Percentiles rank a stretch among this genome's conserved stretches.
phyloP scores from a whole-genome alignment of 2,113 vertebrate species.

The Tragelaphus imberbis region DNA sequence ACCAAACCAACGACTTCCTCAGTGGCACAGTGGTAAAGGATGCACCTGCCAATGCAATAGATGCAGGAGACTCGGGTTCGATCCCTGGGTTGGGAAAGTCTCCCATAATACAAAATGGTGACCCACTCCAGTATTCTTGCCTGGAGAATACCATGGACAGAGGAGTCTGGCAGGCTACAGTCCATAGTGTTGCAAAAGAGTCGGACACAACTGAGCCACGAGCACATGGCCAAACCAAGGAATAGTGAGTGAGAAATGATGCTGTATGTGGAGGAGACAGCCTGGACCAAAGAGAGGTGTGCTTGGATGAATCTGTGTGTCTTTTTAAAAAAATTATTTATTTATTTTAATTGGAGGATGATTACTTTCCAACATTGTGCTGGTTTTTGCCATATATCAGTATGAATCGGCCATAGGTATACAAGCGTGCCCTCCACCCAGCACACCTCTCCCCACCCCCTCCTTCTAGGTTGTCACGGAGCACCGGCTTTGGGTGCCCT shows the following conservation, averaged over 20 bases:
- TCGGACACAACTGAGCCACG: neutral
- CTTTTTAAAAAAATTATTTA: neutral
- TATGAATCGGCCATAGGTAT: neutral
- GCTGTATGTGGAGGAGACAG: neutral
- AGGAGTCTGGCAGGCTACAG: neutral
- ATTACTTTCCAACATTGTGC: neutral
- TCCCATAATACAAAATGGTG: neutral
- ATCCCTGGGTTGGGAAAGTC: neutral
- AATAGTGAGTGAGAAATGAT: neutral
- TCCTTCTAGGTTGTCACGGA: neutral
- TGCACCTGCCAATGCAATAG: neutral
- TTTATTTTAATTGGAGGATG: neutral
- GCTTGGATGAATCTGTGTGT: neutral
- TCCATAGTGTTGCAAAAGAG: neutral
- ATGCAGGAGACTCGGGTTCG: accelerated
- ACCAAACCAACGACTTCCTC: neutral
- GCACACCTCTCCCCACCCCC: neutral
- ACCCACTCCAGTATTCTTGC: neutral
- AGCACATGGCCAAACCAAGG: neutral
- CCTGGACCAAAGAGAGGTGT: neutral
- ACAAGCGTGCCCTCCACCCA: neutral
- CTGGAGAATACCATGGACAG: neutral
- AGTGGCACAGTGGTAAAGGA: neutral
- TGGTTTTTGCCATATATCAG: neutral
- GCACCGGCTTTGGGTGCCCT: neutral